Evolutionary conservation across 2,113 vertebrate species (phyloP), one percentile per base, ranked within the genome.

Genomic region (Ranitomeya imitator): DNA sequence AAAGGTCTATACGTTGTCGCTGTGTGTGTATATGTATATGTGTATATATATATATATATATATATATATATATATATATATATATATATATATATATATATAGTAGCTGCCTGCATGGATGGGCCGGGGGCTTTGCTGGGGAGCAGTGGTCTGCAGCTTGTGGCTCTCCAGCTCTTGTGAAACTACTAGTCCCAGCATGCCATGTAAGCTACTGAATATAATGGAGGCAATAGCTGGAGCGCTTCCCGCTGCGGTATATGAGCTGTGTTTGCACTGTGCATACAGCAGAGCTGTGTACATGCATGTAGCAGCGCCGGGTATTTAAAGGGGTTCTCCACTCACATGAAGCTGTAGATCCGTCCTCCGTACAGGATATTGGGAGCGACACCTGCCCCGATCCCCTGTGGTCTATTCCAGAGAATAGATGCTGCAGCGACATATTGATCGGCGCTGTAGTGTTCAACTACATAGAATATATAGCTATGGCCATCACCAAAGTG

Each of bases 121-220:
- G 11, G 63, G 4, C 21, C 2, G 10, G 19, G 21, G 63, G 21
- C 21, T 9, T 7, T 21, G 6, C 61, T 19, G 61, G 18, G 18
- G 6, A 21, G 18, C 9, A 9, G 61, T 63, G 61, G 61, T 63
- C 61, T 63, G 61, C 61, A 60, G 16, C 59, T 15, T 60, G 59
- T 60, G 59, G 59, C 13, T 14, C 13, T 14, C 13, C 61, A 67
- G 63, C 63, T 67, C 21, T 9, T 8, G 63, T 8, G 63, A 23
- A 67, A 67, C 63, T 67, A 67, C 21, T n/a, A n/a, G 63, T 67
- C 63, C 63, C 63, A 67, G 63, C 63, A 67, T 67, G 63, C 63
- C 0, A 10, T 67, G 19, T 9, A n/a, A 11, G 11, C 21, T 9
- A 9, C 63, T 67, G 21, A n/a, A 60, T 15, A 60, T 6, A 60